phyloP scores from a whole-genome alignment of 2,888 invertebrate genomes.

The Nomada flava region DNA sequence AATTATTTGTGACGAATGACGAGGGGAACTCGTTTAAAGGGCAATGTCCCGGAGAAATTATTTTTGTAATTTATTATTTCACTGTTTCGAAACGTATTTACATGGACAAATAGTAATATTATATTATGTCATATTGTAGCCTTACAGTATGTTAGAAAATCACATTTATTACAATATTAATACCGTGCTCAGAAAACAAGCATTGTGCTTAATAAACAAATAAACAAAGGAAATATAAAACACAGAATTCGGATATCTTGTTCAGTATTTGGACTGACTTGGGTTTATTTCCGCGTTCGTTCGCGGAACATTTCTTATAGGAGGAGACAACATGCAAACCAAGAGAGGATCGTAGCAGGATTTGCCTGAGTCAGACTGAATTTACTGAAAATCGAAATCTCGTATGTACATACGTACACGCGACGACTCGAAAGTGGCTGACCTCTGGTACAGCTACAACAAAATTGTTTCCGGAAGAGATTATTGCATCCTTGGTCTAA shows the following conservation, averaged over 20 bases:
- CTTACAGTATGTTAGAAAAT: too few relatives aligned
- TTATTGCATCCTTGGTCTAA: slow-evolving; percentile 56
- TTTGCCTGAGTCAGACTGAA: slow-evolving; percentile 3
- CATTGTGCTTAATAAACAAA: background rate
- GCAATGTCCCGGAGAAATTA: too few relatives aligned
- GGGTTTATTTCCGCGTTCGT: background rate
- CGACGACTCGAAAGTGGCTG: slow-evolving; percentile 14
- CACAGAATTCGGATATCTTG: background rate
- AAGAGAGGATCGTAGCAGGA: slow-evolving; percentile 8
- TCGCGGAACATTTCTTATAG: slow-evolving; percentile 3
- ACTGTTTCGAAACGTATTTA: too few relatives aligned
- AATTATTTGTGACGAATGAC: too few relatives aligned
- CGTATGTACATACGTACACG: background rate
- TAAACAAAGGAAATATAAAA: background rate
- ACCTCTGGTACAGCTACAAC: slow-evolving; percentile 7
- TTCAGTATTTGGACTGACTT: too few relatives aligned
- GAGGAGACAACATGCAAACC: slow-evolving; percentile 9
- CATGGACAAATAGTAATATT: too few relatives aligned
- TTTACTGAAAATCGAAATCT: slow-evolving; percentile 48
- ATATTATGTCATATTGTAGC: too few relatives aligned
- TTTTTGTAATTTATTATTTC: too few relatives aligned
- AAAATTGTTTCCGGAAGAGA: slow-evolving; percentile 59
- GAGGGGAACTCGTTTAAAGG: too few relatives aligned
- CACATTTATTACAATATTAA: too few relatives aligned
- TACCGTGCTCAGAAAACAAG: too few relatives aligned